Percentiles rank a stretch among this genome's conserved stretches.
Evolutionary conservation across 2,797 vertebrate species (phyloP).

Genomic region (Clarias fuscus): DNA sequence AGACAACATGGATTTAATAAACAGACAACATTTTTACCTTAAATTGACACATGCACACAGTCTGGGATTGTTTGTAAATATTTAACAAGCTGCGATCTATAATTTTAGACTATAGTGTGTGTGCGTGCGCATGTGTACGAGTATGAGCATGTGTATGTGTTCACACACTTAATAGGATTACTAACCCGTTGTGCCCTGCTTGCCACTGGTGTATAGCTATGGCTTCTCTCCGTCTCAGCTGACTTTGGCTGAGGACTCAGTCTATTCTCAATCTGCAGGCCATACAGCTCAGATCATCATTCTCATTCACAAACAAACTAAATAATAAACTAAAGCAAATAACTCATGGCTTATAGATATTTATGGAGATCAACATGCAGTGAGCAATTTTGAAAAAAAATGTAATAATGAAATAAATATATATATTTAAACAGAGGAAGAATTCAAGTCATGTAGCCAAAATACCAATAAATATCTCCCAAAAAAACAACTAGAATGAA

Average conservation of each 20-base stretch:
- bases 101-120: neutral
- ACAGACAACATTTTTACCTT: neutral
- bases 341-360: neutral
- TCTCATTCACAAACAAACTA: neutral
- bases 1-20: constrained; percentile 24
- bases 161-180: constrained; percentile 19
- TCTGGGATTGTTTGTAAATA: neutral
- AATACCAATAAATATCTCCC: neutral
- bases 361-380: neutral
- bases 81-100: neutral
- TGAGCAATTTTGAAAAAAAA: neutral
- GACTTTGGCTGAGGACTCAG: constrained; percentile 43
- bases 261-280: constrained; percentile 47
- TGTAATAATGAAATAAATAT: too few relatives aligned
- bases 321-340: neutral
- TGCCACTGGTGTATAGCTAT: constrained; percentile 30
- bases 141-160: neutral
- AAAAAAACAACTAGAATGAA: neutral
- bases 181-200: constrained; percentile 43
- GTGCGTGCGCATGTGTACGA: neutral
- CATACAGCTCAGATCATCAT: constrained; percentile 31
- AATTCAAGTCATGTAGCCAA: neutral
- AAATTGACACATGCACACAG: neutral
- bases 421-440: too few relatives aligned
- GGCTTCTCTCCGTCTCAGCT: constrained; percentile 20